These are phyloP conservation scores for Drymonia ruficornis DNA, from an alignment of 2,888 invertebrate species.

Conservation along the genomic window DNA sequence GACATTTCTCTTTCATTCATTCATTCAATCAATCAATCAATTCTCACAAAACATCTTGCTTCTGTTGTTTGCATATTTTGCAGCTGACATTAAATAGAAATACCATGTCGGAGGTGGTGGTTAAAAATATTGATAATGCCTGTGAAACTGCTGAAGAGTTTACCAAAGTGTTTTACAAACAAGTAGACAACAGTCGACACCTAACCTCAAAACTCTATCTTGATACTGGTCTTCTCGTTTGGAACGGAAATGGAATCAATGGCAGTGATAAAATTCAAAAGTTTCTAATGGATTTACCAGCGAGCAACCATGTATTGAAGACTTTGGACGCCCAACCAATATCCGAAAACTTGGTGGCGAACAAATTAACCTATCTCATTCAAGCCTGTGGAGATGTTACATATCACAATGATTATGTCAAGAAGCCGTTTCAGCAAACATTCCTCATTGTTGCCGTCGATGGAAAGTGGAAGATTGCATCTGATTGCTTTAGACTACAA, in stretches of 20 bases:
- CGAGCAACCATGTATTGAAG: constrained; percentile 90
- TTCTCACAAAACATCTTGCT: no score
- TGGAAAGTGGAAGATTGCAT: constrained; percentile 97
- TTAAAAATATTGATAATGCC: constrained; percentile 90
- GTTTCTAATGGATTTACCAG: constrained; percentile 93
- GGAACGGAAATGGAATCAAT: constrained; percentile 95
- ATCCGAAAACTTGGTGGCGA: constrained; percentile 89
- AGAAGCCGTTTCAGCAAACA: constrained; percentile 92
- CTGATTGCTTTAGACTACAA: constrained; percentile 94
- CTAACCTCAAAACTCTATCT: constrained; percentile 92
- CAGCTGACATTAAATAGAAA: constrained; percentile 19
- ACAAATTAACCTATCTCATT: constrained; percentile 92
- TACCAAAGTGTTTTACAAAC: constrained; percentile 94
- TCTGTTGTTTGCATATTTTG: no score
- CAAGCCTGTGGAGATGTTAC: constrained; percentile 93
- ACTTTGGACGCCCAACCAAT: constrained; percentile 96
- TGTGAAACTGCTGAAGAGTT: constrained; percentile 95
- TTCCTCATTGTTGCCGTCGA: constrained; percentile 94
- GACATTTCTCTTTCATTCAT: no score
- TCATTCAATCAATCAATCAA: no score
- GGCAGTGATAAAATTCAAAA: constrained; percentile 94
- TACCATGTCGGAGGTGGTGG: constrained; percentile 80
- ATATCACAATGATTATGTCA: constrained; percentile 84
- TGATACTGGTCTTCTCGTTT: constrained; percentile 93
- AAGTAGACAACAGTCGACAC: constrained; percentile 94